Conservation (phyloP, 2,797 vertebrate genomes). For the Amazona ochrocephala region DNA sequence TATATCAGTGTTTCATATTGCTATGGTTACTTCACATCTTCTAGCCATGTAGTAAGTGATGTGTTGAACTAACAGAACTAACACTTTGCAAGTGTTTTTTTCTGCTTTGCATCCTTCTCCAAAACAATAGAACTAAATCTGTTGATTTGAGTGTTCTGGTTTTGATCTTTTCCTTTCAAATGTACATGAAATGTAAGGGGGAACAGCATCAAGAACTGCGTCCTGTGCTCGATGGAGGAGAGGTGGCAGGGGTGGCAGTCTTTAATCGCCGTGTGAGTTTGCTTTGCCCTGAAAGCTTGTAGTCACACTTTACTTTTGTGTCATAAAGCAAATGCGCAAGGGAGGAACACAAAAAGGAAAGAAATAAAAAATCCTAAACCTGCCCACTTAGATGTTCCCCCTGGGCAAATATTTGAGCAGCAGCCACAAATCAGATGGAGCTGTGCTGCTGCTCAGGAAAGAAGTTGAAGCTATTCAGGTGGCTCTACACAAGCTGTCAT, state of each 20-base stretch:
- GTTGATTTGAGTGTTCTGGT: neutral
- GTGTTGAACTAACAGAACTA: neutral
- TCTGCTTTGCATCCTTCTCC: slow-evolving; percentile 5
- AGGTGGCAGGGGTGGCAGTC: neutral
- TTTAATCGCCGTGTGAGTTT: neutral
- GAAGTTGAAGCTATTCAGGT: neutral
- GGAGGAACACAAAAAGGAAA: neutral
- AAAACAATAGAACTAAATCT: neutral
- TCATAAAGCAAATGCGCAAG: neutral
- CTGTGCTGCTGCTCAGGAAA: neutral
- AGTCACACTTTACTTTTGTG: neutral
- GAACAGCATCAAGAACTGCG: neutral
- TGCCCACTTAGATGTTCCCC: neutral
- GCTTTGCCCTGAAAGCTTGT: neutral
- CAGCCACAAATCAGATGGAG: neutral
- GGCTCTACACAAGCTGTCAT: neutral
- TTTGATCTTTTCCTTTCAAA: slow-evolving; percentile 1
- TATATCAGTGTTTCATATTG: neutral
- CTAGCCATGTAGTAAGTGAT: neutral
- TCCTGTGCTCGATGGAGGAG: neutral
- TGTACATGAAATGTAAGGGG: neutral
- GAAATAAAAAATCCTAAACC: neutral
- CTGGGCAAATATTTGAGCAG: neutral
- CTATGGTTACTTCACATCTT: neutral
- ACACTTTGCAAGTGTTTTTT: neutral